Evolutionary conservation across 2,888 invertebrate genomes (phyloP), one percentile per base, ranked within the genome.

Genomic region (Aleiodes leptofemur): DNA sequence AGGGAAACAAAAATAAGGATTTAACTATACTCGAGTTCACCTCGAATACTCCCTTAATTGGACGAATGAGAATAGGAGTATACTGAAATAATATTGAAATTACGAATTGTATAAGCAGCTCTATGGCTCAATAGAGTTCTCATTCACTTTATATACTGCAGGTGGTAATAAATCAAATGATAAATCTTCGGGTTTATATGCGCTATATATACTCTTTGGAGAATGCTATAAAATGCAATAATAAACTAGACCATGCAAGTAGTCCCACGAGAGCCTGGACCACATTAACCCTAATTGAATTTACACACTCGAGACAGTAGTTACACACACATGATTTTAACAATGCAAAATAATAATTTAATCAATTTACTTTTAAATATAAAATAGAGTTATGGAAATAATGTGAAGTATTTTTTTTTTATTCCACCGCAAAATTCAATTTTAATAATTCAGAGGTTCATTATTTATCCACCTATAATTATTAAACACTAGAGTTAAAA

Each of bases 201-300:
- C 48, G 16, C 43, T 64, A 64, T 43, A 64, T 43, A 34, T 14
- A 16, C 43, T 64, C 48, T 16, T 23, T 64, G 64, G 43, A 43
- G 64, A 64, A 64, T 64, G 48, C 64, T 64, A 64, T 64, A 64
- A 64, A 64, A 23, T 64, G 48, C 64, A 48, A 64, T 64, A 64
- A 48, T 64, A 64, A 64, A 64, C 43, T 48, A 23, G 64, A 1
- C 64, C 43, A 64, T 48, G 64, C 64, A 64, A 64, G 64, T 64
- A 64, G 64, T 64, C 64, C 48, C 64, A 1, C 6, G 64, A 64
- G 64, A 48, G 23, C 43, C 34, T 64, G 23, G 64, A 48, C 64
- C 16, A 16, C 43, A 64, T 64, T 64, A 64, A 64, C 64, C 51
- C 53, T 68, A 68, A 68, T 68, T 68, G 68, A 68, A 68, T 68